A percentile compares a stretch with the other conserved stretches of the same genome.
Evolutionary conservation across 2,797 vertebrate species (phyloP).

Genomic region (Clarias pachynema): DNA sequence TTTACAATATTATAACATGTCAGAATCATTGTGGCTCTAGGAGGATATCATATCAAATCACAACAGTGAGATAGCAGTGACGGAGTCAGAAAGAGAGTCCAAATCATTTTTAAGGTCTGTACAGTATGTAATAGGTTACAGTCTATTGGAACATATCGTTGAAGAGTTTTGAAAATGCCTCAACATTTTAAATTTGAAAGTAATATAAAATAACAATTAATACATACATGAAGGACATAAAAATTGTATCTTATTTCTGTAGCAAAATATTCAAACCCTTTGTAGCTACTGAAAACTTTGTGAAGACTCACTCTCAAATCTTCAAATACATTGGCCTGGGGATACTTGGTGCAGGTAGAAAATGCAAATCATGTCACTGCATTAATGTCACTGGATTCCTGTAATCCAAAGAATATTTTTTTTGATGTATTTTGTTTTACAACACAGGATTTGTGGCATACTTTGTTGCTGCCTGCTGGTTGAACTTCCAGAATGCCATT

Average conservation of each 20-base stretch:
- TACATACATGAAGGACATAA: background rate
- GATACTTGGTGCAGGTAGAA: conserved; percentile 83
- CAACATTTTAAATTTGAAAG: background rate
- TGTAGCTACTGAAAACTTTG: conserved; percentile 71
- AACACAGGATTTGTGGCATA: conserved; percentile 83
- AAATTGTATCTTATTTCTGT: conserved; percentile 51
- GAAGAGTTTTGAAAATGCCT: background rate
- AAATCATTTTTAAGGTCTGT: conserved; percentile 69
- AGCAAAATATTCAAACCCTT: conserved; percentile 74
- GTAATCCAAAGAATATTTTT: background rate
- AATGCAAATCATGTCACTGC: background rate
- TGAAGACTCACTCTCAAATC: conserved; percentile 70
- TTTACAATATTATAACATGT: conserved; percentile 1
- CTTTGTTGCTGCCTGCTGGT: conserved; percentile 84
- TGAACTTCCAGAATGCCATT: conserved; percentile 84
- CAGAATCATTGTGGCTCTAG: conserved; percentile 49
- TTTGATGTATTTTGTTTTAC: conserved; percentile 15
- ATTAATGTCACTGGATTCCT: background rate
- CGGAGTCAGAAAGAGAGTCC: conserved; percentile 55
- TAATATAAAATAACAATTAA: background rate
- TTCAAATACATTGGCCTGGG: conserved; percentile 71
- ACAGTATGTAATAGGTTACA: conserved; percentile 32
- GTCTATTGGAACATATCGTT: background rate
- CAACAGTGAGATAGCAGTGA: conserved; percentile 24
- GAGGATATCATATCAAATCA: conserved; percentile 55